Conservation (phyloP, 2,888 invertebrate genomes). For the Dinocampus coccinellae region DNA sequence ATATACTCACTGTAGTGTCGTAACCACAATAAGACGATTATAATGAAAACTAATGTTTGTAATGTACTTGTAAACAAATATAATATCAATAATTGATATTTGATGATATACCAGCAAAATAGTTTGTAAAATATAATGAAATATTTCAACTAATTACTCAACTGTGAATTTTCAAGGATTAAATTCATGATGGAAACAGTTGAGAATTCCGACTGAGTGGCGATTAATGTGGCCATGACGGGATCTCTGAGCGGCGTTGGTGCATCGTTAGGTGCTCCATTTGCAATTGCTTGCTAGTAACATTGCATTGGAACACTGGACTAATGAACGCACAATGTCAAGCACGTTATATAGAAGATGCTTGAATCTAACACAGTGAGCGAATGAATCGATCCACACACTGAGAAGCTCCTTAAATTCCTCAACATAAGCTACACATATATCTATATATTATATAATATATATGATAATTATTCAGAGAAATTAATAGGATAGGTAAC, state of each 20-base stretch:
- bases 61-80: neutral
- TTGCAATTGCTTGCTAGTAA: constrained; percentile 28
- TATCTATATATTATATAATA: neutral
- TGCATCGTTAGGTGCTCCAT: constrained; percentile 24
- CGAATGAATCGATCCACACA: constrained; percentile 3
- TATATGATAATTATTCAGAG: neutral
- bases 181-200: constrained; percentile 21
- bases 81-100: neutral
- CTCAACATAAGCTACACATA: neutral
- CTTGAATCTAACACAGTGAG: constrained; percentile 1
- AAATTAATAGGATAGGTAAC: neutral
- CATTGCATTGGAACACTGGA: neutral
- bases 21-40: neutral
- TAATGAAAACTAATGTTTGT: neutral
- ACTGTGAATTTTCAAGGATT: constrained; percentile 22
- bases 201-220: neutral
- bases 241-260: constrained; percentile 23
- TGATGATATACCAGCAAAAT: neutral
- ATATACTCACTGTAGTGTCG: neutral
- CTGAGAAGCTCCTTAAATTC: neutral
- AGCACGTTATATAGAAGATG: constrained; percentile 1
- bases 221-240: constrained; percentile 14
- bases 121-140: neutral
- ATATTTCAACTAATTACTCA: constrained; percentile 14
- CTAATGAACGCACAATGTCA: constrained; percentile 35